Evolutionary conservation across 2,113 vertebrate genomes (phyloP), one percentile per base, ranked within the genome.

Genomic region (Saguinus imperator): DNA sequence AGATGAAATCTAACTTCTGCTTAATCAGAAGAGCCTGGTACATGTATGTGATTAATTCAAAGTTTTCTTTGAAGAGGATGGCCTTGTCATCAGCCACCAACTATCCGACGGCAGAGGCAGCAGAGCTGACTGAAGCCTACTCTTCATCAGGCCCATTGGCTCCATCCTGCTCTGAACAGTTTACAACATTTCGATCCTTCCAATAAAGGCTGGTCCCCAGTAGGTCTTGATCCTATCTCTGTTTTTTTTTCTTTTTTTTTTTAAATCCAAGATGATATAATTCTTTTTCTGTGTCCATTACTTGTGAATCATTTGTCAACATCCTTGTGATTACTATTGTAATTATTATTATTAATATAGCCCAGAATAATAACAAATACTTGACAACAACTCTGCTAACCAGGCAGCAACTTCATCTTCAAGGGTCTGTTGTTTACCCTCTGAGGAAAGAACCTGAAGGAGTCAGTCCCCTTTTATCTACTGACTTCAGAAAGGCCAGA

Each of bases 331-430:
- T 66, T 81, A 76, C 64, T 64, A 45, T 77, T 72, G 86, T 8
- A 88, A 32, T 77, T 82, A 64, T 72, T 86, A 27, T 68, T 85
- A 61, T 45, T 52, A 68, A 70, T 52, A 75, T 25, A 70, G 20
- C 25, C 40, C 75, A n/a, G 91, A 97, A 77, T n/a, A 81, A 68
- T 43, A 92, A 50, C 70, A 87, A 90, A 82, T 66, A 76, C 57
- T 48, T 40, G 37, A 80, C 75, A 90, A 37, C 82, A 80, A 48
- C 64, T 85, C 66, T 77, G 66, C 27, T 81, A 27, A 27, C 32
- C 76, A 87, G 17, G 93, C 84, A 94, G 81, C 11, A 73, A 68
- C 18, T n/a, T 80, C 73, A 83, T 72, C 80, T 95, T 72, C 80
- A 89, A 68, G 43, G 9, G 12, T 58, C 37, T 87, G 72, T 3